These are phyloP conservation scores for Drosophila quinaria DNA, from an alignment of 2,888 invertebrate genomes.

Conservation along the genomic window DNA sequence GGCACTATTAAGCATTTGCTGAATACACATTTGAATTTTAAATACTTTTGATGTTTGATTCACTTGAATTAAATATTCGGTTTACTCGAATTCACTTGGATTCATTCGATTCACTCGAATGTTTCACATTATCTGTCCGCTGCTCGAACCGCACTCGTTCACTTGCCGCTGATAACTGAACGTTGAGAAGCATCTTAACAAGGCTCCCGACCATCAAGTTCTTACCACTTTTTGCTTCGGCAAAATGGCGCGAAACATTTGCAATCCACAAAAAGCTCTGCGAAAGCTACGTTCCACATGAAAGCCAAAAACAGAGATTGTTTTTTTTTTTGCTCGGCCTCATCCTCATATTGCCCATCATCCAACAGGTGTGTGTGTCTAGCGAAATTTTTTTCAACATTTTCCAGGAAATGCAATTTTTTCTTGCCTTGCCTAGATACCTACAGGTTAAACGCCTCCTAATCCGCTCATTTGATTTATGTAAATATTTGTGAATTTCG, in stretches of 20 bases:
- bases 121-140: neutral
- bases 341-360: neutral
- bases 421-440: slow-evolving; percentile 8
- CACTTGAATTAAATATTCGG: slow-evolving; percentile 1
- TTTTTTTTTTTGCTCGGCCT: slow-evolving; percentile 22
- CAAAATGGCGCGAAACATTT: slow-evolving; percentile 71
- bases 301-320: slow-evolving; percentile 22
- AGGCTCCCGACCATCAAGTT: slow-evolving; percentile 41
- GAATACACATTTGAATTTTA: neutral
- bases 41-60: slow-evolving; percentile 4
- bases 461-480: slow-evolving; percentile 72
- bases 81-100: slow-evolving; percentile 1
- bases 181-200: slow-evolving; percentile 67
- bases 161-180: slow-evolving; percentile 70
- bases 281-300: slow-evolving; percentile 68
- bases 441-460: slow-evolving; percentile 31
- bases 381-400: slow-evolving; percentile 13
- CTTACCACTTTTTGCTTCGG: slow-evolving; percentile 69
- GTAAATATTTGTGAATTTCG: slow-evolving; percentile 65
- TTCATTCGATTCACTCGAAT: slow-evolving; percentile 1
- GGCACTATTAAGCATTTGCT: slow-evolving; percentile 4
- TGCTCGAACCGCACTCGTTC: slow-evolving; percentile 66
- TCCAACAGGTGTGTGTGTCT: slow-evolving; percentile 61
- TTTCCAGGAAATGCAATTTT: slow-evolving; percentile 58
- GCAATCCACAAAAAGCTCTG: slow-evolving; percentile 68